phyloP scores from a whole-genome alignment of 2,797 vertebrate species.

The Holocentrus rufus region DNA sequence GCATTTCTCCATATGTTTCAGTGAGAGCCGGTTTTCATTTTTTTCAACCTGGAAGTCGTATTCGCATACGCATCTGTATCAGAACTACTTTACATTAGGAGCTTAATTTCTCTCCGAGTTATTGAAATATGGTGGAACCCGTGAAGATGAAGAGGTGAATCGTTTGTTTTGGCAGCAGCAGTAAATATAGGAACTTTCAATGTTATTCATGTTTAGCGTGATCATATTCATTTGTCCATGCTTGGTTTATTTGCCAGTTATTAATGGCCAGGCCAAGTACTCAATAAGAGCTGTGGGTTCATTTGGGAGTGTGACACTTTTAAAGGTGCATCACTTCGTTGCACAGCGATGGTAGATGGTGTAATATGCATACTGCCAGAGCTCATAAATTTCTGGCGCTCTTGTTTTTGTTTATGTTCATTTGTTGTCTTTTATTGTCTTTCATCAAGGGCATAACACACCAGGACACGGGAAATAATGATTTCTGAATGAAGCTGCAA shows the following conservation, averaged over 20 bases:
- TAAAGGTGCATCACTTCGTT: too few species aligned
- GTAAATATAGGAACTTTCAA: too few species aligned
- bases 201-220: too few species aligned
- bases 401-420: not conserved
- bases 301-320: too few species aligned
- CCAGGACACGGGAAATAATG: not conserved
- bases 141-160: too few species aligned
- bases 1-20: conserved; percentile 27
- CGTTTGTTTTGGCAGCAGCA: too few species aligned
- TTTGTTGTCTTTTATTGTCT: not conserved
- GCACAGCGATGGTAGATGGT: too few species aligned
- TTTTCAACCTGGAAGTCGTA: conserved; percentile 27
- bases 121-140: conserved; percentile 32
- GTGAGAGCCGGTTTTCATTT: conserved; percentile 43
- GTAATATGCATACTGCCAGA: too few species aligned
- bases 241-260: not conserved
- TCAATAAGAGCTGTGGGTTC: too few species aligned
- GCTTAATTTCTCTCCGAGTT: conserved; percentile 43
- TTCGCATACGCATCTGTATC: conserved; percentile 28
- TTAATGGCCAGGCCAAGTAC: too few species aligned
- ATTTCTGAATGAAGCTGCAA: not conserved
- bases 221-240: not conserved
- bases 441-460: not conserved
- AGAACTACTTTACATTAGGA: conserved; percentile 13
- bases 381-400: too few species aligned